Evolutionary conservation across 2,888 invertebrate species (phyloP), one percentile per base, ranked within the genome.

Genomic region (Brachynemurus nebulosus): DNA sequence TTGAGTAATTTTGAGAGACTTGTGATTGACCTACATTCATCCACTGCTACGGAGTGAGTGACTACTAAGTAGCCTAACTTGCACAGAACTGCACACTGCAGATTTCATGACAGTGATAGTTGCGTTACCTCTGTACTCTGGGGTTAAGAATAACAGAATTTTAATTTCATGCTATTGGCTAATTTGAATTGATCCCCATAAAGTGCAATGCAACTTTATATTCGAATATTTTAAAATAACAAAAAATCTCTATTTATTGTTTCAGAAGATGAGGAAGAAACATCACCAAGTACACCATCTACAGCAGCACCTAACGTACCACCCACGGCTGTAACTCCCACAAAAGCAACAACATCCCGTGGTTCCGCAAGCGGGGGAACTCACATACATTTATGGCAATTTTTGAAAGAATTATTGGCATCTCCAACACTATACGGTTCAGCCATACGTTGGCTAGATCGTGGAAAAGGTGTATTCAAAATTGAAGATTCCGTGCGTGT

Each of bases 341-440:
- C 50, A 20, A 58, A 57, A 45, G 60, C 63, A 35, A 56, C 60
- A 16, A 53, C 54, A 21, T 53, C 54, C 21, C 47, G 56, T 25
- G 36, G 54, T 4, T 54, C 51, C 12, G 57, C 63, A 7, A 59
- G 66, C 45, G 78, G 80, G 39, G 83, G 86, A 51, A 86, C 91
- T 0, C 92, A 92, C 65, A 97, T 97, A 54, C 97, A 98, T 64
- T 72, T 98, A 38, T 98, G 97, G 97, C 96, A 98, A 68, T 98
- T 98, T 67, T 72, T 98, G 43, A 95, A 95, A 63, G 96, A 98
- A 63, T 76, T 98, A 12, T 72, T 98, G 1, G 78, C 86, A 16
- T 80, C 89, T 41, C 90, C 93, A 0, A 86, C 89, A 53, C 68
- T 80, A 23, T 89, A 93, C 63, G 90, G 91, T 9, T 85, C 86